Evolutionary conservation across 2,797 vertebrate genomes (phyloP).

Genomic region (Erpetoichthys calabaricus): DNA sequence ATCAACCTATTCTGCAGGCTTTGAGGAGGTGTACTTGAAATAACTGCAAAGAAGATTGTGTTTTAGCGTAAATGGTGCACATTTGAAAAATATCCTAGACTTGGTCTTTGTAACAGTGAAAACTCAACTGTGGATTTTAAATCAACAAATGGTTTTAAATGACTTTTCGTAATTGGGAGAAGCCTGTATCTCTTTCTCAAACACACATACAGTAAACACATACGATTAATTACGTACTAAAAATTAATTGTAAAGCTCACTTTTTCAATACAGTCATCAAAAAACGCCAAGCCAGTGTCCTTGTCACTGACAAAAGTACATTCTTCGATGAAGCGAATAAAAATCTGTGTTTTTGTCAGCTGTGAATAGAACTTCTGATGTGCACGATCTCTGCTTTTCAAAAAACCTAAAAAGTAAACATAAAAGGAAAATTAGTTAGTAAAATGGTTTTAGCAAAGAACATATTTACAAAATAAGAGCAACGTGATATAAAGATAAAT

Average conservation of each 20-base stretch:
- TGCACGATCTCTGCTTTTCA: conserved; percentile 87
- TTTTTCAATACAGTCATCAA: conserved; percentile 97
- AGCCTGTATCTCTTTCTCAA: conserved; percentile 29
- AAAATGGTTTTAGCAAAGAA: no score
- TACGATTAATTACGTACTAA: not conserved
- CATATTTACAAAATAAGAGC: no score
- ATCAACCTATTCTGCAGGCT: no score
- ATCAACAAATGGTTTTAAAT: no score
- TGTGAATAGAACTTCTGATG: conserved; percentile 90
- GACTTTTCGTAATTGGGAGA: conserved; percentile 29
- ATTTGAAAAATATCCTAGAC: no score
- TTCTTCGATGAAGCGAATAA: conserved; percentile 96
- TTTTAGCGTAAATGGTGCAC: no score
- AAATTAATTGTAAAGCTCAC: conserved; percentile 37
- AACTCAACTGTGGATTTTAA: no score
- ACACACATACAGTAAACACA: conserved; percentile 4
- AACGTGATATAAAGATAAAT: no score
- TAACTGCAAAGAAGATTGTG: no score
- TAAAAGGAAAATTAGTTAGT: conserved; percentile 16
- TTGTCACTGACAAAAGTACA: conserved; percentile 98
- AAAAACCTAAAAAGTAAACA: conserved; percentile 75
- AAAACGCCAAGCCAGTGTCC: conserved; percentile 92
- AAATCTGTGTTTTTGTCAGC: conserved; percentile 93
- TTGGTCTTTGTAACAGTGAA: no score
- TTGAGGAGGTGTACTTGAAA: no score